A percentile compares a stretch with the other conserved stretches of the same genome.
Evolutionary conservation across 2,797 vertebrate genomes (phyloP).

Genomic region (Eulemur albifrons): DNA sequence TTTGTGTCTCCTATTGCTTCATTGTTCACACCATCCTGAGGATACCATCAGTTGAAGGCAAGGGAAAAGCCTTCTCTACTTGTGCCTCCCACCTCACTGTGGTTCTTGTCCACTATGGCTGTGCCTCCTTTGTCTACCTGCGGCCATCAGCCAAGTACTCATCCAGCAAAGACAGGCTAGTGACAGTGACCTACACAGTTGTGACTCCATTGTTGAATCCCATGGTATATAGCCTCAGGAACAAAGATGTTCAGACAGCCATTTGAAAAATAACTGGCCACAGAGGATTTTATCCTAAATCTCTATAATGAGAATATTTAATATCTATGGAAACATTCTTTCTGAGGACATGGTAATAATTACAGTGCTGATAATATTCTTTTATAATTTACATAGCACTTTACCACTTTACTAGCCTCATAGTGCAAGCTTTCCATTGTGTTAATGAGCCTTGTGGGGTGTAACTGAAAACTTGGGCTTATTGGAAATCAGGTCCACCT

Average conservation of each 20-base stretch:
- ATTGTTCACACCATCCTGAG: constrained; percentile 48
- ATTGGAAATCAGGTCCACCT: background rate
- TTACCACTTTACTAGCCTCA: background rate
- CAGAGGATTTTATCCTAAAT: background rate
- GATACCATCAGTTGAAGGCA: constrained; percentile 52
- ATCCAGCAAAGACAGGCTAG: constrained; percentile 44
- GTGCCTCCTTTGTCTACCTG: constrained; percentile 55
- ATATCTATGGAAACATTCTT: background rate
- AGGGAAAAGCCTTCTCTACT: constrained; percentile 60
- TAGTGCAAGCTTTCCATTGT: background rate
- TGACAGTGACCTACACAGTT: constrained; percentile 59
- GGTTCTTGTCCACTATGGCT: constrained; percentile 51
- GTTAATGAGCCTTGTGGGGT: background rate
- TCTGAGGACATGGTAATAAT: background rate
- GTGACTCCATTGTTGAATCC: constrained; percentile 61
- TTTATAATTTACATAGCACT: background rate
- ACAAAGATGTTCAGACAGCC: constrained; percentile 43
- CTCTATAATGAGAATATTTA: background rate
- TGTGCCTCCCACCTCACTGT: constrained; percentile 52
- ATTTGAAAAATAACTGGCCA: background rate
- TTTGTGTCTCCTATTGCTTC: constrained; percentile 47
- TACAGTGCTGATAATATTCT: background rate
- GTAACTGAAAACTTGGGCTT: background rate
- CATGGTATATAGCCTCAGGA: constrained; percentile 59
- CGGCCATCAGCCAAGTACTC: background rate